phyloP scores from a whole-genome alignment of 2,888 invertebrate species.

The Caenorhabditis panamensis region DNA sequence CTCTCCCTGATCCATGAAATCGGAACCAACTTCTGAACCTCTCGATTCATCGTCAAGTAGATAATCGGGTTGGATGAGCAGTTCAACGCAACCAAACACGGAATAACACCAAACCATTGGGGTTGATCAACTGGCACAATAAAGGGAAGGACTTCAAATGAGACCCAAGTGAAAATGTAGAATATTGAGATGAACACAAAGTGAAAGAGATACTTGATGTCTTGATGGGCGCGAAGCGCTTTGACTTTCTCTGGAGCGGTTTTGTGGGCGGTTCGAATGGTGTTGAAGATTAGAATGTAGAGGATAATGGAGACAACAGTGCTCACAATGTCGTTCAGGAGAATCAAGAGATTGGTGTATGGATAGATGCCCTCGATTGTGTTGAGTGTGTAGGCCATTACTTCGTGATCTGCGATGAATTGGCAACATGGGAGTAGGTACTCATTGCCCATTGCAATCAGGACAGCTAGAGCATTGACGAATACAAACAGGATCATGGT shows the following conservation, averaged over 20 bases:
- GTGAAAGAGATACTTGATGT: conserved; percentile 57
- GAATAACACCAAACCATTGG: conserved; percentile 46
- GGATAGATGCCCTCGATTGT: conserved; percentile 4
- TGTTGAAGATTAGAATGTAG: conserved; percentile 5
- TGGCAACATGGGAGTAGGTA: neutral
- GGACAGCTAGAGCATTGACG: too few species aligned
- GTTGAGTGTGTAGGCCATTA: conserved; percentile 26
- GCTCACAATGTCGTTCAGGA: conserved; percentile 19
- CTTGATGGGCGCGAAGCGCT: neutral
- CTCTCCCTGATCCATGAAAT: conserved; percentile 9
- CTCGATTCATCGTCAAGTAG: conserved; percentile 54
- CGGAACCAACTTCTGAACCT: conserved; percentile 38
- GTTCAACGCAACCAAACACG: conserved; percentile 51
- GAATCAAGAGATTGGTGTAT: conserved; percentile 29
- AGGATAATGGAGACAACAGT: conserved; percentile 19
- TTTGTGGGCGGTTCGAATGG: neutral
- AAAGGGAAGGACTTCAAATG: conserved; percentile 57
- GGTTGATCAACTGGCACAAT: conserved; percentile 49
- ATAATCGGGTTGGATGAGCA: conserved; percentile 57
- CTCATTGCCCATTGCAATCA: too few species aligned
- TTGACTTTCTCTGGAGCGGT: neutral
- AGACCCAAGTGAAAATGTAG: conserved; percentile 62
- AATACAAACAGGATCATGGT: too few species aligned
- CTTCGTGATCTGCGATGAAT: conserved; percentile 13
- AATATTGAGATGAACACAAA: conserved; percentile 61